phyloP scores from a whole-genome alignment of 2,888 invertebrate genomes.

The Stenurella melanura region DNA sequence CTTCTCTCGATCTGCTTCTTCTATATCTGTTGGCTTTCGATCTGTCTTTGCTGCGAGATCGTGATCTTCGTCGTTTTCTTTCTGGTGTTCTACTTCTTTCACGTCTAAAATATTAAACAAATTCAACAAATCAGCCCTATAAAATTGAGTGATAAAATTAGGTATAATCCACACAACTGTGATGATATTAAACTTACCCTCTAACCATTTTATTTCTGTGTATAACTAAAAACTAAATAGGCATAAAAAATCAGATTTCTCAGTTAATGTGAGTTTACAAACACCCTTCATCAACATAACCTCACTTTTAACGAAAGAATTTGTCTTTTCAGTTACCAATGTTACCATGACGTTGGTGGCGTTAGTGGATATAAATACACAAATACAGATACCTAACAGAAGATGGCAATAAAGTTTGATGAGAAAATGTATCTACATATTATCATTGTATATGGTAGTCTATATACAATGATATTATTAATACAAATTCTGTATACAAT shows the following conservation, averaged over 20 bases:
- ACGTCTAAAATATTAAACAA: slow-evolving; percentile 55
- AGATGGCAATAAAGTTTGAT: no score
- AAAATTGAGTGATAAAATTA: neutral
- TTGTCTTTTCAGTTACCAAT: no score
- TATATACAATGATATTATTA: no score
- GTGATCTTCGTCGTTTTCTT: slow-evolving; percentile 67
- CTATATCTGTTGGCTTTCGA: slow-evolving; percentile 78
- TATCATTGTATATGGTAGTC: no score
- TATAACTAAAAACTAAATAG: neutral
- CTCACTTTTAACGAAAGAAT: neutral
- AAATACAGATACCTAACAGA: no score
- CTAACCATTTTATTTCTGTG: slow-evolving; percentile 42
- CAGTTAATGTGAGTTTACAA: slow-evolving; percentile 17
- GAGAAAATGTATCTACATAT: no score
- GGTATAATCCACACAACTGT: neutral
- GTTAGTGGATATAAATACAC: no score
- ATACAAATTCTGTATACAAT: no score
- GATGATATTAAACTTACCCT: slow-evolving; percentile 40
- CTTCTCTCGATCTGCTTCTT: slow-evolving; percentile 80
- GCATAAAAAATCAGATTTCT: neutral
- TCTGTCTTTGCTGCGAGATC: slow-evolving; percentile 70
- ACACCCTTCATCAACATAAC: neutral
- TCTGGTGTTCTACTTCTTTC: slow-evolving; percentile 68
- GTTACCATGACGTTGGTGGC: no score
- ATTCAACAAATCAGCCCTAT: slow-evolving; percentile 5